A percentile compares a stretch with the other conserved stretches of the same genome.
These are phyloP conservation scores for Platalea minor DNA, from an alignment of 2,797 vertebrate species.

Conservation along the genomic window DNA sequence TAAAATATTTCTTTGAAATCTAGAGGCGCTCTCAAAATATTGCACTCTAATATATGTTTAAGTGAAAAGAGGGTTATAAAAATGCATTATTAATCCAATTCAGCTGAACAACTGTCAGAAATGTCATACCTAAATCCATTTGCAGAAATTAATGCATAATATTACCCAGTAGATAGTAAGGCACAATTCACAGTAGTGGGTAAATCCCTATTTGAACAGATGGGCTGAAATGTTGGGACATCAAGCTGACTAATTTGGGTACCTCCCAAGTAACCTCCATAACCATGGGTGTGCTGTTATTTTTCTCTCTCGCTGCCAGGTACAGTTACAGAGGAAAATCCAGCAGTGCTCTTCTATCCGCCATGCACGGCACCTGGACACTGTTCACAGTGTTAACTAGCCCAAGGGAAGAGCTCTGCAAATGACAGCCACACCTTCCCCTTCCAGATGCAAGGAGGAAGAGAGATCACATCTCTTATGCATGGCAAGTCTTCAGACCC, in stretches of 20 bases:
- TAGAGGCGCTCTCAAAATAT: neutral
- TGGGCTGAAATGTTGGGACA: slow-evolving; percentile 55
- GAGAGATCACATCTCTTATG: neutral
- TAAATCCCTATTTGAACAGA: slow-evolving; percentile 64
- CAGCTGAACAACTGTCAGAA: slow-evolving; percentile 60
- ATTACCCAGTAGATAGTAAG: slow-evolving; percentile 35
- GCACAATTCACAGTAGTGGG: slow-evolving; percentile 15
- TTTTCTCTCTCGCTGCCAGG: slow-evolving; percentile 8
- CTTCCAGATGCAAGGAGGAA: accelerated
- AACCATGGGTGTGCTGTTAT: slow-evolving; percentile 12
- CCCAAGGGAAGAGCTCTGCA: neutral
- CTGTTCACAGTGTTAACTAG: neutral
- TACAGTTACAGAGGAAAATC: slow-evolving; percentile 1
- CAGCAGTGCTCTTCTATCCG: neutral
- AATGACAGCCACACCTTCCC: neutral
- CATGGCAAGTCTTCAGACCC: neutral
- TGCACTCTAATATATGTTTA: slow-evolving; percentile 12
- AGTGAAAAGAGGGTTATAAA: slow-evolving; percentile 41
- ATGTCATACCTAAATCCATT: slow-evolving; percentile 58
- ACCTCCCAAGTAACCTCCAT: slow-evolving; percentile 56
- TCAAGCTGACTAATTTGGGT: slow-evolving; percentile 59
- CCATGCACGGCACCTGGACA: neutral
- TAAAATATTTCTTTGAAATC: slow-evolving; percentile 8
- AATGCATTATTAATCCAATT: slow-evolving; percentile 60
- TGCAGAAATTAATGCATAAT: slow-evolving; percentile 52